Evolutionary conservation across 2,113 vertebrate genomes (phyloP), one percentile per base, ranked within the genome.

Genomic region (Delphinus delphis): DNA sequence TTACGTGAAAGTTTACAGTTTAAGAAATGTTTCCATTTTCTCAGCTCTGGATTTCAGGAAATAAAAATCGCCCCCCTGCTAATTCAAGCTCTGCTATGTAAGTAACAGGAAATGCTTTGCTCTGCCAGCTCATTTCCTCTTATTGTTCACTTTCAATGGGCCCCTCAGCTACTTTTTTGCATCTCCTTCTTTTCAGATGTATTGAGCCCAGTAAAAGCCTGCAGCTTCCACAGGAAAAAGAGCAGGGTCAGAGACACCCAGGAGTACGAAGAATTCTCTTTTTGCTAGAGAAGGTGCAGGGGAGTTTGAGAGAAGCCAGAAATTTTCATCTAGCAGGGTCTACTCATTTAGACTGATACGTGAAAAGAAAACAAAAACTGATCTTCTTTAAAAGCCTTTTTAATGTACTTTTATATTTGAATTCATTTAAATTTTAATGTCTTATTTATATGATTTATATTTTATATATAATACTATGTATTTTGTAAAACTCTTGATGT

Each of bases 41-140:
- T 97, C 8, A 67, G 5, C 38, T 93, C 36, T 60, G 21, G 15
- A n/a, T 94, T 82, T 80, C 62, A 91, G 65, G n/a, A 96, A 95
- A 80, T 90, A 68, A 88, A 86, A 85, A 82, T 63, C 3, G 0
- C 10, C 21, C 28, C 18, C 60, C 26, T 63, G 74, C 21, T 62
- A 67, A 93, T 74, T 81, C 53, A 20, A 81, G 21, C 62, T 92
- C 31, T 88, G 28, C 41, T 47, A 0, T 53, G 31, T 50, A 50
- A 93, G 68, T 76, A 53, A 71, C 2, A 92, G 62, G 77, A 73
- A 97, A 36, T 53, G 53, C 63, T 6, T 55, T 87, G 18, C 44
- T 25, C 28, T 62, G 71, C 38, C 63, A 83, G 26, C 31, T 68
- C 67, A 93, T 62, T 93, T 94, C 60, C 44, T 90, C 15, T 76